Evolutionary conservation across 2,797 vertebrate genomes (phyloP), one percentile per base, ranked within the genome.

Genomic region (Holocentrus rufus): DNA sequence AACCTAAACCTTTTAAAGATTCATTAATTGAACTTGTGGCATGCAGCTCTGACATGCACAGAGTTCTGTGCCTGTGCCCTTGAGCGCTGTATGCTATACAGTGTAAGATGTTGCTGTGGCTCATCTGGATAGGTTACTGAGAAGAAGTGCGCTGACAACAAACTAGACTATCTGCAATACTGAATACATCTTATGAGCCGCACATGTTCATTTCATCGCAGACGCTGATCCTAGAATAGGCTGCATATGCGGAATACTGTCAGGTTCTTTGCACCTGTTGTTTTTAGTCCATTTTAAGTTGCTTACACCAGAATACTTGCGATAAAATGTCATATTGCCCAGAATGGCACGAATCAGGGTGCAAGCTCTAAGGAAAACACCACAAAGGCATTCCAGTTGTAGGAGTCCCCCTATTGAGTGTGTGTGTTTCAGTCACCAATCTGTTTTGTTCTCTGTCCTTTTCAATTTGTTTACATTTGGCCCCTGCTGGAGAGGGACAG

Each of bases 401-500:
- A 79, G 89, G 84, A 81, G 82, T 73, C 30, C 74, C 85, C 84
- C 90, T 70, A 85, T 89, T 88, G 89, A 91, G 87, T 78, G 72
- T 75, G 86, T 87, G 83, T 91, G 90, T 92, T 90, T 92, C 89
- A 92, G 79, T 90, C 85, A 86, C 88, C 88, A 86, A 90, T 90
- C 85, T 77, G 84, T 88, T 93, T 93, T 94, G 92, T 93, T 89
- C 90, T 72, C 77, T 3, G 5, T 88, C 83, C 89, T 83, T 92
- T 93, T 93, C 88, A 92, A 93, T 93, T 91, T 93, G 91, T 93
- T 92, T 93, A 92, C 92, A 93, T 92, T 92, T 91, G 90, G 90
- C 89, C 90, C 85, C 89, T 90, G 89, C 81, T 86, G 84, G 87
- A 92, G 91, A 90, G 87, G 90, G 88, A 91, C 87, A 91, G 88